These are phyloP conservation scores for Scaptomyza hsui DNA, from an alignment of 1,140 invertebrate species.

Conservation along the genomic window DNA sequence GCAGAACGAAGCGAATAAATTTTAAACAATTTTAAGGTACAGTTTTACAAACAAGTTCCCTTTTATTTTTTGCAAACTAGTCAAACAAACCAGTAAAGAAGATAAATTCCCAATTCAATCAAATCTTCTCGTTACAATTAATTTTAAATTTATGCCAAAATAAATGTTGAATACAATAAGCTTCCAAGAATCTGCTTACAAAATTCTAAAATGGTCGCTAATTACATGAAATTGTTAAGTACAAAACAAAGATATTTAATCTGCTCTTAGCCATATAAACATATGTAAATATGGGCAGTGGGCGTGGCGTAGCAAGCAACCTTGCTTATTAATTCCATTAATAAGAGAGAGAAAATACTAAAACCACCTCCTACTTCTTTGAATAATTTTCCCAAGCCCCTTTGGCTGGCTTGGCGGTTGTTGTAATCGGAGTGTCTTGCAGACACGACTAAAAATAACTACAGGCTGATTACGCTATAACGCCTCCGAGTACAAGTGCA, in stretches of 20 bases:
- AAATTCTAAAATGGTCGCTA: slow-evolving; percentile 3
- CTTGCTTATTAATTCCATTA: slow-evolving; percentile 1
- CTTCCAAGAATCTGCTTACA: too few relatives aligned
- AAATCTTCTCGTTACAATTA: too few relatives aligned
- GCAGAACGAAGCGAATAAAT: background rate
- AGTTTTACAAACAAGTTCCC: too few relatives aligned
- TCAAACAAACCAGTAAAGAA: too few relatives aligned
- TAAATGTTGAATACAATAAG: too few relatives aligned
- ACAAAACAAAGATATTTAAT: slow-evolving; percentile 8
- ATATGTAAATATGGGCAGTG: background rate
- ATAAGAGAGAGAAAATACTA: background rate
- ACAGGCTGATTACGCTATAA: slow-evolving; percentile 62
- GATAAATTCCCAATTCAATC: too few relatives aligned
- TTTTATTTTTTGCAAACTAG: too few relatives aligned
- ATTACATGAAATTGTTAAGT: slow-evolving; percentile 3
- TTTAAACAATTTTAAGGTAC: too few relatives aligned
- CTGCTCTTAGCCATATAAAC: slow-evolving; percentile 1
- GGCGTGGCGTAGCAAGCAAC: background rate
- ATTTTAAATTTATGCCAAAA: too few relatives aligned
- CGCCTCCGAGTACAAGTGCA: slow-evolving; percentile 55
- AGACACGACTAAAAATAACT: slow-evolving; percentile 56
- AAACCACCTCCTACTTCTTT: background rate
- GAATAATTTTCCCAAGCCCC: background rate
- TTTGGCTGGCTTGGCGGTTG: background rate
- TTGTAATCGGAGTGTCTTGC: slow-evolving; percentile 5